A percentile compares a stretch with the other conserved stretches of the same genome.
Conservation (phyloP, 2,797 vertebrate genomes). For the Delichon dasypus region DNA sequence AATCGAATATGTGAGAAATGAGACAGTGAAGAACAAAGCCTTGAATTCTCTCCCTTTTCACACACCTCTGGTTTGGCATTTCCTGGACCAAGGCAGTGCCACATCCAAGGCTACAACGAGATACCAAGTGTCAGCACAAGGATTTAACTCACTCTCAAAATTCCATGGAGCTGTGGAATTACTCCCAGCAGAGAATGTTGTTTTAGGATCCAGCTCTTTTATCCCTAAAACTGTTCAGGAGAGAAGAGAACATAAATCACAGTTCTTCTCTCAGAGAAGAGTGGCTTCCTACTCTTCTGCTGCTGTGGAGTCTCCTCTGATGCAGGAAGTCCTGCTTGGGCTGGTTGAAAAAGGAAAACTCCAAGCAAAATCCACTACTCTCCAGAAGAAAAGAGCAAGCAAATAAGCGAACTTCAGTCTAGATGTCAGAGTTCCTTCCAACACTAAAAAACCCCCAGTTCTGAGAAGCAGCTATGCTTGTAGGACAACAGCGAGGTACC, state of each 20-base stretch:
- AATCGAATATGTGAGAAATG: neutral
- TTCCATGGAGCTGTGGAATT: neutral
- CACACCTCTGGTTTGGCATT: accelerated
- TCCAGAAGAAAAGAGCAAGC: neutral
- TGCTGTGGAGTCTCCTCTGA: neutral
- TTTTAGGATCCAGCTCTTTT: neutral
- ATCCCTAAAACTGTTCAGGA: neutral
- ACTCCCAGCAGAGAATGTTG: neutral
- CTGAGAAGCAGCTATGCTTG: neutral
- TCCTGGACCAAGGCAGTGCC: neutral
- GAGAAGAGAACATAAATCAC: neutral
- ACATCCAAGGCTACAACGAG: neutral
- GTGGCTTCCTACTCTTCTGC: neutral
- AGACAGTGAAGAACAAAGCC: neutral
- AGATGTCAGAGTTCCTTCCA: neutral
- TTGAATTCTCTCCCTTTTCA: neutral
- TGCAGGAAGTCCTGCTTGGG: neutral
- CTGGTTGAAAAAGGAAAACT: neutral
- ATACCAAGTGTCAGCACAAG: neutral
- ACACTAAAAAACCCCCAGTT: no score
- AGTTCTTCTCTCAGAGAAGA: neutral
- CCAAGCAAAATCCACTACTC: neutral
- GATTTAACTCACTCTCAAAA: neutral
- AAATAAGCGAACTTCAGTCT: neutral
- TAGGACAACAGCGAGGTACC: neutral